Percentiles rank a stretch among this genome's conserved stretches.
phyloP scores from a whole-genome alignment of 2,888 invertebrate species.

The Drosophila neonasuta region DNA sequence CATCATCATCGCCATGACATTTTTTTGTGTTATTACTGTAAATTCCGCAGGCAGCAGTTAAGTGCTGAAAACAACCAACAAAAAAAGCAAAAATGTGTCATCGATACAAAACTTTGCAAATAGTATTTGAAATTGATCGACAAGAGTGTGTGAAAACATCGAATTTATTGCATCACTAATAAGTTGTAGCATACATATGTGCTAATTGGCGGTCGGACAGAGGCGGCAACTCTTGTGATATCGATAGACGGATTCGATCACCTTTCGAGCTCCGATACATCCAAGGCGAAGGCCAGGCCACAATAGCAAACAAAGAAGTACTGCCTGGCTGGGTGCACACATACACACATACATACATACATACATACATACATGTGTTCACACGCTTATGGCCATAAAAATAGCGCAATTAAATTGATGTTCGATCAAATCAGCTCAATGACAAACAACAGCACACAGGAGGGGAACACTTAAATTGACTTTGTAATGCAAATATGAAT shows the following conservation, averaged over 20 bases:
- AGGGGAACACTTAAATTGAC: constrained; percentile 55
- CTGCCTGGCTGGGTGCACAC: constrained; percentile 6
- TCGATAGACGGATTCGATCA: constrained; percentile 1
- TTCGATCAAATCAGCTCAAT: constrained; percentile 71
- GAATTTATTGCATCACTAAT: constrained; percentile 9
- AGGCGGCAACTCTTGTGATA: constrained; percentile 1
- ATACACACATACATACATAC: not conserved
- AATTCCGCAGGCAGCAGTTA: constrained; percentile 3
- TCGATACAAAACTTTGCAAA: not conserved
- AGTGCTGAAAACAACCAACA: not conserved
- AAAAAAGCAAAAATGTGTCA: not conserved
- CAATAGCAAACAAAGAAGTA: constrained; percentile 18
- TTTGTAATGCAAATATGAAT: constrained; percentile 71
- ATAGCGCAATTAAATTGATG: constrained; percentile 68
- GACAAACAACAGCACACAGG: constrained; percentile 30
- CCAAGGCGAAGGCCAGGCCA: constrained; percentile 29
- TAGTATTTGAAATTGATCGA: not conserved
- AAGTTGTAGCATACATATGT: constrained; percentile 21
- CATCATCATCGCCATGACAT: constrained; percentile 35
- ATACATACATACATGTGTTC: not conserved
- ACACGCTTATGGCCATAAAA: constrained; percentile 49
- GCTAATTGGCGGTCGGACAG: constrained; percentile 12
- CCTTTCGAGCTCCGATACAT: constrained; percentile 7
- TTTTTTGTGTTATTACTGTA: constrained; percentile 15
- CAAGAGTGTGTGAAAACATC: not conserved